Base-by-base conservation (phyloP, 2,113 vertebrate species). In the Sturnira hondurensis region DNA sequence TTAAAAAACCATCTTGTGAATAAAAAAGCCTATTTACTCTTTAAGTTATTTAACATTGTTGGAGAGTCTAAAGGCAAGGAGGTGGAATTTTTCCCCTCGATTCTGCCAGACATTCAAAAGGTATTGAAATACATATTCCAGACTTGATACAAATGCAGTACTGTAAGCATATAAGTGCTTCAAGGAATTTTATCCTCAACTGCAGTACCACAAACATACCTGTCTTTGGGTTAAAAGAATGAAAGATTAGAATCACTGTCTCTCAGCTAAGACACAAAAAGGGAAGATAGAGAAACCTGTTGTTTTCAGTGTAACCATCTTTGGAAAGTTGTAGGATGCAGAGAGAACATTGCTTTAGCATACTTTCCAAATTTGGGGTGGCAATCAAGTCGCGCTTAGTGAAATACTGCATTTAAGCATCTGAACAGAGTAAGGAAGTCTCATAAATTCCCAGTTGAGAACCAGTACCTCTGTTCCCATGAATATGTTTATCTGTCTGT, bases 21-120 rank as follows among this genome's bases (percentile, higher is more conserved):
- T 96, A 43, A 86, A 96, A 82, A 82, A 41, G 47, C 38, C 8
- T 41, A 50, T 70, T 96, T 81, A 70, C 24, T 71, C 90, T 96
- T 92, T 83, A 77, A 88, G 24, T 84, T 88, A 28, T 20, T 89
- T 86, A 76, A 91, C 96, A 50, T 80, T 83, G 0, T 67, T 76
- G 68, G 20, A 41, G 52, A 68, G 17, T 68, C 50, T 94, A 13
- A 12, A 19, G 26, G 89, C 17, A 6, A 85, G 12, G 24, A 86
- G 31, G 33, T 2, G 83, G 70, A 90, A 87, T 47, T 43, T 87
- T 41, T 73, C 9, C 76, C 80, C 54, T 87, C 9, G 78, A 31
- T 2, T 1, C 63, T 96, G 15, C 7, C 7, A 3, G 12, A 81
- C 45, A 6, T 7, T 90, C 85, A 93, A 81, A 89, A 47, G 36